Evolutionary conservation across 1,140 invertebrate species (phyloP).

Genomic region (Luehdorfia chinensis): DNA sequence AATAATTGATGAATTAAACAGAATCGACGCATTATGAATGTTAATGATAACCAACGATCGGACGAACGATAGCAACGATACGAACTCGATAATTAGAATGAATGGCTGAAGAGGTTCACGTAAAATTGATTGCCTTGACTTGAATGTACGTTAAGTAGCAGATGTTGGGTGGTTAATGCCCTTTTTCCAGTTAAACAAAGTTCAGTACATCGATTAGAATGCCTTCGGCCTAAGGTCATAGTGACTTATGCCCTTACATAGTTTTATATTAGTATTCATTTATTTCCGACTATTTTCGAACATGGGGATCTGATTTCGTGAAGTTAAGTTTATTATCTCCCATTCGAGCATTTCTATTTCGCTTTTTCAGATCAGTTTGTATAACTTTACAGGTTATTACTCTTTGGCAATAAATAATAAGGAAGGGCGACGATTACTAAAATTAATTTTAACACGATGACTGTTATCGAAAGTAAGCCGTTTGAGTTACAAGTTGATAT

Average conservation of each 20-base stretch:
- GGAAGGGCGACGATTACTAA: too few species aligned
- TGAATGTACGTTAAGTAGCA: slow-evolving; percentile 32
- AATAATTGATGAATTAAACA: slow-evolving; percentile 66
- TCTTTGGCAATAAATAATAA: too few species aligned
- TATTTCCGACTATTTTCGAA: slow-evolving; percentile 45
- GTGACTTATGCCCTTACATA: slow-evolving; percentile 32
- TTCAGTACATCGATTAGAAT: slow-evolving; percentile 12
- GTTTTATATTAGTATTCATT: slow-evolving; percentile 43
- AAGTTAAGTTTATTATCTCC: slow-evolving; percentile 27
- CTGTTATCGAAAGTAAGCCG: background rate
- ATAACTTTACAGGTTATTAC: too few species aligned
- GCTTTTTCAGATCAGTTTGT: too few species aligned
- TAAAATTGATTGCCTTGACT: slow-evolving; percentile 36
- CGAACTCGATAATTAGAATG: slow-evolving; percentile 54
- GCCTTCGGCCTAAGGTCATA: slow-evolving; percentile 19
- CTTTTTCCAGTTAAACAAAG: slow-evolving; percentile 19
- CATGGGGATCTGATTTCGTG: slow-evolving; percentile 46
- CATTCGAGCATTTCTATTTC: slow-evolving; percentile 3
- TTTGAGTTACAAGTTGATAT: background rate
- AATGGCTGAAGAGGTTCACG: slow-evolving; percentile 41
- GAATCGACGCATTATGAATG: slow-evolving; percentile 56
- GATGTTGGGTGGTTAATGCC: slow-evolving; percentile 33
- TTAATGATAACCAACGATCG: slow-evolving; percentile 50
- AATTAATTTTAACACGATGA: too few species aligned
- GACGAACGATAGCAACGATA: slow-evolving; percentile 28